Percentiles rank a stretch among this genome's conserved stretches.
phyloP scores from a whole-genome alignment of 2,888 invertebrate species.

The Tinea semifulvella region DNA sequence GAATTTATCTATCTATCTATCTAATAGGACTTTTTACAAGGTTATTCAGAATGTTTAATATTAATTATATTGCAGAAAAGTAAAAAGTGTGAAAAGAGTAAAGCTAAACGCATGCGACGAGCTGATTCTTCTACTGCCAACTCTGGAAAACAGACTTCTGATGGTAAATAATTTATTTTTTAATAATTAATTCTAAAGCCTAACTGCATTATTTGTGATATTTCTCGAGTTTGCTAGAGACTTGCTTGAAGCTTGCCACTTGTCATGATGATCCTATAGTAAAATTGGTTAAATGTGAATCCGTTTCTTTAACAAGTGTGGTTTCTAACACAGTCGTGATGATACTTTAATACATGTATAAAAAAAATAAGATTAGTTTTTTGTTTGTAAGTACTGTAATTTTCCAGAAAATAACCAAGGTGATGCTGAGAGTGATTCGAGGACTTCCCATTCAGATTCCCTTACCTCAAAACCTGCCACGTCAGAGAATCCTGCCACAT shows the following conservation, averaged over 20 bases:
- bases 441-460: conserved; percentile 55
- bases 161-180: conserved; percentile 37
- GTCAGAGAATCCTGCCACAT: conserved; percentile 50
- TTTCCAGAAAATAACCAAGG: conserved; percentile 38
- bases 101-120: conserved; percentile 44
- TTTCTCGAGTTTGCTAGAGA: too few relatives aligned
- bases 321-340: neutral
- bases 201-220: too few relatives aligned
- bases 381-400: conserved; percentile 9
- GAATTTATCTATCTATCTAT: too few relatives aligned
- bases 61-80: conserved; percentile 45
- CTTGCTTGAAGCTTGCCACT: too few relatives aligned
- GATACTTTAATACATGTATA: too few relatives aligned
- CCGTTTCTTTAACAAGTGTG: too few relatives aligned
- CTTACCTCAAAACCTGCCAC: conserved; percentile 51
- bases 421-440: conserved; percentile 50
- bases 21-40: too few relatives aligned
- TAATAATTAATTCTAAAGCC: too few relatives aligned
- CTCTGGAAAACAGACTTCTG: conserved; percentile 56
- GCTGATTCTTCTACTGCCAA: conserved; percentile 57
- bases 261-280: too few relatives aligned
- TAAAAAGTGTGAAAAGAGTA: conserved; percentile 46
- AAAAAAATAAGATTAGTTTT: conserved; percentile 6
- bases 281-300: too few relatives aligned
- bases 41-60: too few relatives aligned